Evolutionary conservation across 2,113 vertebrate genomes (phyloP).

Genomic region (Formicarius rufipectus): DNA sequence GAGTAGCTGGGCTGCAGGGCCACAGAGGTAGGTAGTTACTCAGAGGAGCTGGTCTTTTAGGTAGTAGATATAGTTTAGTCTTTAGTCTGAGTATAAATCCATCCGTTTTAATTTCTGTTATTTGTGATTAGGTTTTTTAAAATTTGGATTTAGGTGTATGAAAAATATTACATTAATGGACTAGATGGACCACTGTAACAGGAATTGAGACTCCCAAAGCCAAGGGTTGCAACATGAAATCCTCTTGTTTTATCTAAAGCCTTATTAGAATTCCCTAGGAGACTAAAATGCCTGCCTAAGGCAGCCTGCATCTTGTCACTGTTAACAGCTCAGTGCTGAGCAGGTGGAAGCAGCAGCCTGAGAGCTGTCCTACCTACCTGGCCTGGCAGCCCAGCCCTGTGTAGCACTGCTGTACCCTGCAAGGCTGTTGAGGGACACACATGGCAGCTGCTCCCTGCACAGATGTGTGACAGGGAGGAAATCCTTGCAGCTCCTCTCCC

Average conservation of each 20-base stretch:
- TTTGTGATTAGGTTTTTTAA: background rate
- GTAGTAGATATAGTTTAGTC: background rate
- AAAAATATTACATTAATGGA: background rate
- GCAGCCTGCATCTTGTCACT: background rate
- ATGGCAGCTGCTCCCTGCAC: background rate
- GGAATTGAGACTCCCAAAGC: background rate
- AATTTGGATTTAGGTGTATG: background rate
- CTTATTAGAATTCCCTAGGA: background rate
- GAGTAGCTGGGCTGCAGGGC: background rate
- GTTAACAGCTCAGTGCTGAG: background rate
- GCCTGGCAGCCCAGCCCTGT: background rate
- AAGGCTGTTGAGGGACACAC: background rate
- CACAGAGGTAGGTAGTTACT: background rate
- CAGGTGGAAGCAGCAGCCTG: background rate
- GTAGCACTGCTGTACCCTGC: background rate
- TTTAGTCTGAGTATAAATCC: background rate
- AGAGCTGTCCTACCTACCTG: background rate
- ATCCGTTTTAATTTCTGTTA: background rate
- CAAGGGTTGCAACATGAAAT: constrained; percentile 11
- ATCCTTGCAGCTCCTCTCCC: background rate
- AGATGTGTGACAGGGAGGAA: background rate
- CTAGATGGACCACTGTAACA: background rate
- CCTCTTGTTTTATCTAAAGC: constrained; percentile 18
- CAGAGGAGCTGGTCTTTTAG: background rate
- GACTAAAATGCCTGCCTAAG: background rate